Conservation (phyloP, 2,888 invertebrate genomes). For the Agrilus cyanescens region DNA sequence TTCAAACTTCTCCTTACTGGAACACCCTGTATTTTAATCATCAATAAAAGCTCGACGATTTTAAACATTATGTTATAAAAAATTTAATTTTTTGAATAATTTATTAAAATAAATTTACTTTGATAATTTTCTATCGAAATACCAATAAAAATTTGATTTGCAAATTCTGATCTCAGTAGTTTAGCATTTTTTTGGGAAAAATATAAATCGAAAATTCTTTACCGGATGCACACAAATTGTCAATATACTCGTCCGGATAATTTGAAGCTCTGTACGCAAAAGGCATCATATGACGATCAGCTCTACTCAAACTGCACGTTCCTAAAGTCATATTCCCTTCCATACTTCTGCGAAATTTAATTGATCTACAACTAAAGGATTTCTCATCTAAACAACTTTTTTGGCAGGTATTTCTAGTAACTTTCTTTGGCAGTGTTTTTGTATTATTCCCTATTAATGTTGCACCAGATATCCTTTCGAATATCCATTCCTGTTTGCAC, state of each 20-base stretch:
- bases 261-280: conserved; percentile 65
- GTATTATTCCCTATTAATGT: conserved; percentile 56
- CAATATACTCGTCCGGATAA: conserved; percentile 69
- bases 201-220: conserved; percentile 1
- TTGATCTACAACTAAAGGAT: conserved; percentile 43
- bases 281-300: conserved; percentile 63
- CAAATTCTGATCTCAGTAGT: not conserved
- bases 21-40: too few species aligned
- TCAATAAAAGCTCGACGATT: too few species aligned
- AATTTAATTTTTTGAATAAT: too few species aligned
- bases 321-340: conserved; percentile 34
- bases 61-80: too few species aligned
- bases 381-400: conserved; percentile 44
- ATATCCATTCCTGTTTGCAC: conserved; percentile 47
- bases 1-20: too few species aligned
- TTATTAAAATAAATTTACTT: too few species aligned
- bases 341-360: conserved; percentile 35
- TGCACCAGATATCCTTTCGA: conserved; percentile 66
- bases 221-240: conserved; percentile 63
- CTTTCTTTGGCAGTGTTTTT: conserved; percentile 45
- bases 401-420: conserved; percentile 58
- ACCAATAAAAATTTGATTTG: not conserved
- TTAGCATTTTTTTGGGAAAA: not conserved
- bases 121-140: not conserved
- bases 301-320: conserved; percentile 57